These are phyloP conservation scores for Sinocyclocheilus anophthalmus DNA, from an alignment of 2,113 vertebrate genomes.

Conservation along the genomic window DNA sequence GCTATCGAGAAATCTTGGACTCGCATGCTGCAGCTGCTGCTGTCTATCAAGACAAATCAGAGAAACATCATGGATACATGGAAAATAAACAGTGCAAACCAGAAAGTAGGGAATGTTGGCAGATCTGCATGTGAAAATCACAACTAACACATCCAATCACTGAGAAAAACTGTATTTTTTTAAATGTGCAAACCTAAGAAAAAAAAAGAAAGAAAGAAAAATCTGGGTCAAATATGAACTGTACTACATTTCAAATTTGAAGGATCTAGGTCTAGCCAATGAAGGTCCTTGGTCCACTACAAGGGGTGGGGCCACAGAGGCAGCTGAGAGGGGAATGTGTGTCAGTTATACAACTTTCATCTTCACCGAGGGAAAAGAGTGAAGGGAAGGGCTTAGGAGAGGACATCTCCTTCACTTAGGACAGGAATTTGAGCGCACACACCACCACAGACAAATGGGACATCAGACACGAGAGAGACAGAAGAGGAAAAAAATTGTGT, in stretches of 20 bases:
- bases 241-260: constrained; percentile 70
- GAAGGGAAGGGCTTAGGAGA: neutral
- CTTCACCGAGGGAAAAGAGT: constrained; percentile 18
- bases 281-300: constrained; percentile 41
- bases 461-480: neutral
- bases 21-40: neutral
- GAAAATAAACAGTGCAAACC: constrained; percentile 6
- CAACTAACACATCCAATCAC: constrained; percentile 16
- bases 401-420: neutral
- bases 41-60: neutral
- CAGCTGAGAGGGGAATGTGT: constrained; percentile 57
- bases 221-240: constrained; percentile 70
- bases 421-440: neutral
- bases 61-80: neutral
- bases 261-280: constrained; percentile 66
- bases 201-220: constrained; percentile 21
- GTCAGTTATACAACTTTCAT: constrained; percentile 74
- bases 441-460: neutral
- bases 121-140: constrained; percentile 68
- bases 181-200: neutral
- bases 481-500: neutral
- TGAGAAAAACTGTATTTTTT: constrained; percentile 17
- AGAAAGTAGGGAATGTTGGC: constrained; percentile 36
- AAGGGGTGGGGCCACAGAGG: constrained; percentile 50
- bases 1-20: neutral